Evolutionary conservation across 2,797 vertebrate genomes (phyloP), one percentile per base, ranked within the genome.

Genomic region (Coregonus suidteri): DNA sequence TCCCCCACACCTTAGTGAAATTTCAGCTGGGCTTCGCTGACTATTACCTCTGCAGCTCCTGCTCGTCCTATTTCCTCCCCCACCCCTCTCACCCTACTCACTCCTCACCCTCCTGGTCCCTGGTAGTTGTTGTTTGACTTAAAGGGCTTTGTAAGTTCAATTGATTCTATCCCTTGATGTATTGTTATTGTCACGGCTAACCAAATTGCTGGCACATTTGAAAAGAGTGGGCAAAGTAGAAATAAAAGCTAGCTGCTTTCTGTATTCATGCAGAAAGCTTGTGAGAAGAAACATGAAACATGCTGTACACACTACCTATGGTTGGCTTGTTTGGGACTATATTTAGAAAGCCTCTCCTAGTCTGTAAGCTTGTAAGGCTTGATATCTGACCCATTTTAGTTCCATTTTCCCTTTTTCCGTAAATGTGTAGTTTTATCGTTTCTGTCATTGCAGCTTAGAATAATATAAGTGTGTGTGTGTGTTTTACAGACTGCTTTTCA

Each of bases 131-230:
- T 9, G 41, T 47, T 47, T 53, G 64, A 77, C 81, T 80, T 67
- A 68, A 75, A 73, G 76, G 74, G 66, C 79, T 47, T 78, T 76
- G 78, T 74, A 56, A 59, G 71, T 78, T 75, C 64, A 86, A 86
- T 83, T 85, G 77, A 87, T 83, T 86, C 79, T 70, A 31, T 51
- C 66, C 16, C 83, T 79, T 86, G 83, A 85, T 82, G 75, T 82
- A 79, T 82, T 73, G 79, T 83, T 80, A 47, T 79, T 82, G 78
- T 82, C 83, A 78, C 74, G 69, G 77, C 69, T 81, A 79, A 81
- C 83, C 77, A 87, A 84, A 84, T 81, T 84, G 80, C 79, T 18
- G 51, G 67, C 68, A 66, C 20, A 72, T 78, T 80, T 53, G 73
- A 78, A 70, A 81, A 78, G 66, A 74, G 52, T 76, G 75, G 68